Base-by-base conservation (phyloP, 2,113 vertebrate species). In the Aix galericulata region DNA sequence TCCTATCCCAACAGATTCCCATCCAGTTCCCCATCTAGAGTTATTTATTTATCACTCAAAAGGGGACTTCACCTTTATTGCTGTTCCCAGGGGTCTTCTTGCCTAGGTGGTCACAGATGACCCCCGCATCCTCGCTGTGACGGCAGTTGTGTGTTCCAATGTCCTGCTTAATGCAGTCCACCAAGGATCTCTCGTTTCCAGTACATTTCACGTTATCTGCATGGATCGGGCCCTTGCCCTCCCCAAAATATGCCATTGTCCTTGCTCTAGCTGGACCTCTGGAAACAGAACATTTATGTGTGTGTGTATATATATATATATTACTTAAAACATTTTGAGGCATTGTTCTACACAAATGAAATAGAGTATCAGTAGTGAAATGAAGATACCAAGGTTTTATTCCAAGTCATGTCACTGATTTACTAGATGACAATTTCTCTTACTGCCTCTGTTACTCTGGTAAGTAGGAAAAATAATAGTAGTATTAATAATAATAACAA, bases 221-320 rank as follows among this genome's bases (percentile, higher is more conserved):
- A 0, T 99, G 99, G 89, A 99, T 99, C 1, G 99, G 99, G 2
- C 99, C 99, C 34, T 97, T 97, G 27, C 99, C 99, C 94, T 99
- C 99, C 21, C 99, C 99, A 3, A 99, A 99, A 85, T 99, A 99
- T 0, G 99, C 99, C 99, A 99, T 99, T 40, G 98, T 98, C 44
- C 99, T 98, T 55, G 99, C 99, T 97, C 98, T 99, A 29, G 99
- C 98, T 8, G 93, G 78, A 9, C 99, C 99, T 67, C 99, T 99
- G 96, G 13, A 97, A 95, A 82, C 15, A 94, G 8, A 96, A 36
- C 25, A 18, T 29, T 5, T 25, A 48, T 20, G 20, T 46, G 9
- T 46, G 17, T 18, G 17, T 46, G 17, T 46, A 46, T 46, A 20
- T 8, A 46, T 18, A 18, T 44, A 18, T 26, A 5, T 26, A 67